Evolutionary conservation across 1,140 invertebrate species (phyloP).

Genomic region (Drosophila nasuta): DNA sequence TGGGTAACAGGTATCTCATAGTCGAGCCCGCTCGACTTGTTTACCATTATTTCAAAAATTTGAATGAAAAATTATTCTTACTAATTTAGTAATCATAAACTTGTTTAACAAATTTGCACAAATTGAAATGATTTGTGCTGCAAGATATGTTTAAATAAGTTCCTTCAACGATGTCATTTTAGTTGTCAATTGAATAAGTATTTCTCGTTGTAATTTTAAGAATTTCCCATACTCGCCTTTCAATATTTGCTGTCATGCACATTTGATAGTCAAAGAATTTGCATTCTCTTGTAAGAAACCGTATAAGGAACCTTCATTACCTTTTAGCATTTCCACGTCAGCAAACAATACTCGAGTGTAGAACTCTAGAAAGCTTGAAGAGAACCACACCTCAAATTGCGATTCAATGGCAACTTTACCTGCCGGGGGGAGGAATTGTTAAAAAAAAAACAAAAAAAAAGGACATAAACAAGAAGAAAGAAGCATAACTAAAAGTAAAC

Average conservation of each 20-base stretch:
- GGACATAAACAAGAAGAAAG: neutral
- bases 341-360: neutral
- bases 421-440: neutral
- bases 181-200: too few species aligned
- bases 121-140: too few species aligned
- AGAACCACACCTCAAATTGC: neutral
- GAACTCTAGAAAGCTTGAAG: neutral
- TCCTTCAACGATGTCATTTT: too few species aligned
- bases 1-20: too few species aligned
- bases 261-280: neutral
- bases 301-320: neutral
- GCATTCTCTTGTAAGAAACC: neutral
- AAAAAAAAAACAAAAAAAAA: neutral
- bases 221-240: too few species aligned
- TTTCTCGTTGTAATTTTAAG: too few species aligned
- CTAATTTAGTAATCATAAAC: too few species aligned
- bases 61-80: too few species aligned
- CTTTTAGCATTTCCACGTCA: neutral
- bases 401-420: slow-evolving; percentile 1
- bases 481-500: slow-evolving; percentile 5
- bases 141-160: too few species aligned
- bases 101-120: too few species aligned
- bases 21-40: too few species aligned
- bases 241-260: neutral
- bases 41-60: too few species aligned